These are phyloP conservation scores for Tympanuchus pallidicinctus DNA, from an alignment of 2,113 vertebrate species.

Conservation along the genomic window DNA sequence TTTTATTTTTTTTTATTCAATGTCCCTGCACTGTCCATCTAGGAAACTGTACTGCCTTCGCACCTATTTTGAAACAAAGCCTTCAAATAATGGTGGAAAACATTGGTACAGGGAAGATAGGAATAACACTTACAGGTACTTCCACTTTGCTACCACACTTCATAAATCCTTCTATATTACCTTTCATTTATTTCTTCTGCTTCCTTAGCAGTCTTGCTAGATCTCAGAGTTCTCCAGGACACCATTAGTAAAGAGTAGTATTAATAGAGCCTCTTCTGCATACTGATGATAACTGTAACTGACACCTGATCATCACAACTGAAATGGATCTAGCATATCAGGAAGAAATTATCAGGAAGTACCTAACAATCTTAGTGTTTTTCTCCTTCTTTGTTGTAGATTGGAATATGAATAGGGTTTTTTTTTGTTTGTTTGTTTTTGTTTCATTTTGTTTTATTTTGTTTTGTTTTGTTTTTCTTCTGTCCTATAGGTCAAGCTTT, in stretches of 20 bases:
- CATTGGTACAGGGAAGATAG: rapidly evolving
- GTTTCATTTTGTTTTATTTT: background rate
- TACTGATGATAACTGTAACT: background rate
- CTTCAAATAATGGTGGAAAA: background rate
- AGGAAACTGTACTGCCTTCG: rapidly evolving
- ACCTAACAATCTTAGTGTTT: background rate
- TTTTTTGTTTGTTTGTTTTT: too few species aligned
- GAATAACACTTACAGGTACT: background rate
- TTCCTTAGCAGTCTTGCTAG: rapidly evolving
- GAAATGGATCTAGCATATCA: background rate
- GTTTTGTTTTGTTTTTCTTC: background rate
- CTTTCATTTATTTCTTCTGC: background rate
- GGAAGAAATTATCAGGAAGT: background rate
- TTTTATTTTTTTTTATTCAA: too few species aligned
- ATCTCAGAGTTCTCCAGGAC: background rate
- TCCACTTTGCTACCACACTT: rapidly evolving
- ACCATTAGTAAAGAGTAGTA: background rate
- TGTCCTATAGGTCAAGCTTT: background rate
- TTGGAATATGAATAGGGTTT: background rate
- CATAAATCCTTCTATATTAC: background rate
- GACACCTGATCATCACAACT: background rate
- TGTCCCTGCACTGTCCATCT: rapidly evolving
- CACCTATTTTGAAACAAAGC: background rate
- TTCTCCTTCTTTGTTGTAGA: background rate
- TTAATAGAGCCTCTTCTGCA: background rate